phyloP scores from a whole-genome alignment of 2,888 invertebrate species.

The Leptinotarsa haldemani region DNA sequence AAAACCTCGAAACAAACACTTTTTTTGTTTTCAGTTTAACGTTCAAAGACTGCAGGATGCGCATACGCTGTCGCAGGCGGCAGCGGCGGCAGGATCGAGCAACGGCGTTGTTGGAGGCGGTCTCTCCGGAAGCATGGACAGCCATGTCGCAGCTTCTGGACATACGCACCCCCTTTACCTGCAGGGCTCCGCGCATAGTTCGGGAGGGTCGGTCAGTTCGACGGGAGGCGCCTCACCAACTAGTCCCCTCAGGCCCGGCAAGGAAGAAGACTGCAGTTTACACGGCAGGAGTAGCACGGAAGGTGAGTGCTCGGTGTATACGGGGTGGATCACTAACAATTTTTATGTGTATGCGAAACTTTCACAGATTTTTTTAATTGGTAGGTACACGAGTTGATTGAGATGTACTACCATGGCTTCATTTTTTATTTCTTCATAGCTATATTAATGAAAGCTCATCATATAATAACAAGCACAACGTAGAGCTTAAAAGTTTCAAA shows the following conservation, averaged over 20 bases:
- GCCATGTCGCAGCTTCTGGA: conserved; percentile 49
- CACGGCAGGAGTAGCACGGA: conserved; percentile 74
- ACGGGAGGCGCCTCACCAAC: conserved; percentile 65
- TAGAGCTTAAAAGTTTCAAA: no score
- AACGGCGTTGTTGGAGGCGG: conserved; percentile 49
- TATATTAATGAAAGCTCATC: no score
- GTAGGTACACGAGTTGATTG: no score
- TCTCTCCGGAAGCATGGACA: conserved; percentile 45
- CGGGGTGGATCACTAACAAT: neutral
- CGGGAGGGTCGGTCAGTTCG: conserved; percentile 66
- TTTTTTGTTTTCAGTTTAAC: conserved; percentile 64
- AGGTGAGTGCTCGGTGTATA: conserved; percentile 59
- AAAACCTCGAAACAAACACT: neutral
- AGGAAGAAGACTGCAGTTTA: conserved; percentile 74
- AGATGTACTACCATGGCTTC: no score
- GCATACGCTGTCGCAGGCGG: conserved; percentile 62
- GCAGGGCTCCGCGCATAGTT: conserved; percentile 63
- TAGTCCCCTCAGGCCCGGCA: conserved; percentile 68
- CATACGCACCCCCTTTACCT: conserved; percentile 60
- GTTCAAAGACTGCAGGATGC: conserved; percentile 66
- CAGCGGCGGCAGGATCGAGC: conserved; percentile 54
- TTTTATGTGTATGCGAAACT: no score
- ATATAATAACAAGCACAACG: no score
- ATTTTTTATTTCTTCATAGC: no score
- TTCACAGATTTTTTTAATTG: no score